These are phyloP conservation scores for Scylla paramamosain DNA, from an alignment of 1,140 invertebrate species.

Conservation along the genomic window DNA sequence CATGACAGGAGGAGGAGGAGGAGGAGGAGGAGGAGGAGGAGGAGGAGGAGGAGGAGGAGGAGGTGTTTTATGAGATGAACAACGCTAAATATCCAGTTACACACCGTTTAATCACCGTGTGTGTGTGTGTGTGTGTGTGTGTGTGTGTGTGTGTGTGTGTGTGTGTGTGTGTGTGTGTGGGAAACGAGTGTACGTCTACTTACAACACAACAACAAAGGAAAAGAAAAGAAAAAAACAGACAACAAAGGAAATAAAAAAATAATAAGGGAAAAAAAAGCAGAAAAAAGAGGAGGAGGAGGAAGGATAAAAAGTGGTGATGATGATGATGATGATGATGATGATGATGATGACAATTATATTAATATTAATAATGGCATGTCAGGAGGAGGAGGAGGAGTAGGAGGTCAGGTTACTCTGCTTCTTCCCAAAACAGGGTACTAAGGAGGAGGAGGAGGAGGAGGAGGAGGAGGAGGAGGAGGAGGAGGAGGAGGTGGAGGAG, in stretches of 20 bases:
- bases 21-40: constrained; percentile 16
- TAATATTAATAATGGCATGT: background rate
- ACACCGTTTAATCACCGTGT: no score
- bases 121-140: no score
- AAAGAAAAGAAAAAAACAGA: background rate
- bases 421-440: no score
- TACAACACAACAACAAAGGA: background rate
- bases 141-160: no score
- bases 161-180: background rate
- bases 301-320: background rate
- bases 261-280: background rate
- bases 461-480: background rate
- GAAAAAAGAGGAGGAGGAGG: background rate
- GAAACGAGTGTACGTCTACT: background rate
- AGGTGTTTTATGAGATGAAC: background rate
- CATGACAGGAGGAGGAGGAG: background rate
- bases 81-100: no score
- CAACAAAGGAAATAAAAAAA: background rate
- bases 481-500: background rate
- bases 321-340: background rate
- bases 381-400: background rate
- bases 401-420: no score
- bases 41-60: constrained; percentile 28
- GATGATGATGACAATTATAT: constrained; percentile 13
- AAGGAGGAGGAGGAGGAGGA: background rate